Conservation (phyloP, 2,113 vertebrate genomes). For the Callopanchax toddi region DNA sequence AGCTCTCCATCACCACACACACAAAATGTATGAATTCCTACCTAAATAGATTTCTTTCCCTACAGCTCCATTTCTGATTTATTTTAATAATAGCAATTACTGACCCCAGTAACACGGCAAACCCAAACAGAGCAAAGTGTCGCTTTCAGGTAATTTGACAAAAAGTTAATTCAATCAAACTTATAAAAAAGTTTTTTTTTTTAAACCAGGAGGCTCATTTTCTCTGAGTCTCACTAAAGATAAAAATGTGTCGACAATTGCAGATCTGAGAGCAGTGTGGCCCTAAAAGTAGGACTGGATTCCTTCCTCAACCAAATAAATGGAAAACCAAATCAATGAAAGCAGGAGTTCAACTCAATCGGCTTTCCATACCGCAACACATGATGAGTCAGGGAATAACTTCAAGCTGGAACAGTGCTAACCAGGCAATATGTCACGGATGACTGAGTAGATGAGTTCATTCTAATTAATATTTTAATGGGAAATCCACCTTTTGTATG, state of each 20-base stretch:
- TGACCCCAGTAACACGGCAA: too few species aligned
- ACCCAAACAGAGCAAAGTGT: too few species aligned
- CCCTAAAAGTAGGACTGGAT: conserved; percentile 5
- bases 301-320: conserved; percentile 12
- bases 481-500: conserved; percentile 53
- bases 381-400: conserved; percentile 42
- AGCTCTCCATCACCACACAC: too few species aligned
- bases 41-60: too few species aligned
- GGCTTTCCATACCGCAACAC: conserved; percentile 26
- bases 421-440: conserved; percentile 60
- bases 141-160: too few species aligned
- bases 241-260: conserved; percentile 1
- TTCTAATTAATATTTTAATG: conserved; percentile 67
- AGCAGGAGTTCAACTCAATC: conserved; percentile 15
- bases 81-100: too few species aligned
- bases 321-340: conserved; percentile 8
- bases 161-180: too few species aligned
- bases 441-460: conserved; percentile 63
- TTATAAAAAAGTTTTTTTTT: too few species aligned
- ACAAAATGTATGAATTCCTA: too few species aligned
- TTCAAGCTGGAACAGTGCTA: conserved; percentile 24
- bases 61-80: too few species aligned
- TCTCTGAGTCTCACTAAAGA: background rate
- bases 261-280: conserved; percentile 7
- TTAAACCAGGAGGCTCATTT: background rate